Evolutionary conservation across 2,113 vertebrate species (phyloP).

Genomic region (Casuarius casuarius): DNA sequence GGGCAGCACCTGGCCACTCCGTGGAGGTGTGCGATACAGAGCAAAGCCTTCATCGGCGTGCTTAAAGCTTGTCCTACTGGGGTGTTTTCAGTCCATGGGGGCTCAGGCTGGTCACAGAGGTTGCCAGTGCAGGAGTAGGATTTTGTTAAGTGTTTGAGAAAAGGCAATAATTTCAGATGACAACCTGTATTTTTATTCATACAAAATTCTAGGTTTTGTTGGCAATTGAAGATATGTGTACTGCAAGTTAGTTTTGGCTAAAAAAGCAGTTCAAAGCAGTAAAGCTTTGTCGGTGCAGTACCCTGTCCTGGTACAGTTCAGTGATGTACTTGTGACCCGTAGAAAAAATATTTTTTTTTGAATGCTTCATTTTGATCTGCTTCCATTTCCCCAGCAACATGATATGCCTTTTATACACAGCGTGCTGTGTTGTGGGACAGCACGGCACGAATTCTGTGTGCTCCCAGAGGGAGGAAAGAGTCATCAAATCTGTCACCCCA

Average conservation of each 20-base stretch:
- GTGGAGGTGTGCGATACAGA: neutral
- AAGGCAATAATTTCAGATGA: neutral
- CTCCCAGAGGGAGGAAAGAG: neutral
- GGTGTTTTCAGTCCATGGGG: fast-evolving
- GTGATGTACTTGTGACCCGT: neutral
- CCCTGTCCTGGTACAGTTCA: too few relatives aligned
- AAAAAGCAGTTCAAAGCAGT: too few relatives aligned
- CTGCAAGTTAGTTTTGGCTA: neutral
- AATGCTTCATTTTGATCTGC: neutral
- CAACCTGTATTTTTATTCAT: neutral
- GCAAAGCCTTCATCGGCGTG: neutral
- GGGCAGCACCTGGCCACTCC: neutral
- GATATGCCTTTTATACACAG: neutral
- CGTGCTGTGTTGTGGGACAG: fast-evolving
- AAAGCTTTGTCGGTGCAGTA: too few relatives aligned
- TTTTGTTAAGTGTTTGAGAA: neutral
- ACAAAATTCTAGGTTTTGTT: neutral
- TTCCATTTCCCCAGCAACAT: neutral
- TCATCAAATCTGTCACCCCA: neutral
- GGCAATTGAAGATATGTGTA: fast-evolving
- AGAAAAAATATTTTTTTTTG: too few relatives aligned
- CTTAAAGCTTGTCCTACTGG: fast-evolving
- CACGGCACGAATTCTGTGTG: neutral
- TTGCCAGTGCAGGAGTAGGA: neutral
- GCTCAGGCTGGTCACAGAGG: neutral